phyloP scores from a whole-genome alignment of 64 coral and sea anemone species.

The Actinia equina region DNA sequence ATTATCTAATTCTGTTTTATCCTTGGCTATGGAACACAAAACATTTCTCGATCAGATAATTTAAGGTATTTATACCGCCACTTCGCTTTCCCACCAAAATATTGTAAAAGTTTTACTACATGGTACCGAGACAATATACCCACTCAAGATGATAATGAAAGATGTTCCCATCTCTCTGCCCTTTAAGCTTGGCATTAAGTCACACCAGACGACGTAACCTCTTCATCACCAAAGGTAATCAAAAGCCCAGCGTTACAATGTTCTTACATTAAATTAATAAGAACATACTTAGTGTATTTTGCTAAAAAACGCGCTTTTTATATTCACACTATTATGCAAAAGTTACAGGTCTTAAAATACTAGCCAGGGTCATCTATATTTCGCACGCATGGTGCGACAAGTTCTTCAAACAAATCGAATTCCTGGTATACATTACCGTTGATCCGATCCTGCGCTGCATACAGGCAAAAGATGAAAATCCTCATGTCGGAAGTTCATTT shows the following conservation, averaged over 20 bases:
- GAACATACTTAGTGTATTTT: neutral
- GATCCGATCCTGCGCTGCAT: neutral
- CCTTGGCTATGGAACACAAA: neutral
- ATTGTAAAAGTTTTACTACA: no score
- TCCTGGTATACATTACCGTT: no score
- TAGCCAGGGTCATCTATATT: no score
- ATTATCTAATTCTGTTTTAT: neutral
- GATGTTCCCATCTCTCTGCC: neutral
- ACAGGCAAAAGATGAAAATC: neutral
- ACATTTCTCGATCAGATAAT: no score
- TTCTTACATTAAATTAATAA: neutral
- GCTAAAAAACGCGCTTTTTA: neutral
- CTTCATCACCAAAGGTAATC: neutral
- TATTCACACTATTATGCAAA: no score
- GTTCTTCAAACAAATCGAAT: no score
- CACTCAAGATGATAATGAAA: neutral
- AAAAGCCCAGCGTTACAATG: neutral
- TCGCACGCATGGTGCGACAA: no score
- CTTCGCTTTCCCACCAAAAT: no score
- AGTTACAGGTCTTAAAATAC: no score
- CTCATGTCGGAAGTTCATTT: slow-evolving; percentile 12
- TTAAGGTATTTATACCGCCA: no score
- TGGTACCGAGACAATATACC: neutral
- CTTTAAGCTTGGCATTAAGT: neutral
- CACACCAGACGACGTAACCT: neutral